These are phyloP conservation scores for Clostera curtula DNA, from an alignment of 2,888 invertebrate genomes.

Conservation along the genomic window DNA sequence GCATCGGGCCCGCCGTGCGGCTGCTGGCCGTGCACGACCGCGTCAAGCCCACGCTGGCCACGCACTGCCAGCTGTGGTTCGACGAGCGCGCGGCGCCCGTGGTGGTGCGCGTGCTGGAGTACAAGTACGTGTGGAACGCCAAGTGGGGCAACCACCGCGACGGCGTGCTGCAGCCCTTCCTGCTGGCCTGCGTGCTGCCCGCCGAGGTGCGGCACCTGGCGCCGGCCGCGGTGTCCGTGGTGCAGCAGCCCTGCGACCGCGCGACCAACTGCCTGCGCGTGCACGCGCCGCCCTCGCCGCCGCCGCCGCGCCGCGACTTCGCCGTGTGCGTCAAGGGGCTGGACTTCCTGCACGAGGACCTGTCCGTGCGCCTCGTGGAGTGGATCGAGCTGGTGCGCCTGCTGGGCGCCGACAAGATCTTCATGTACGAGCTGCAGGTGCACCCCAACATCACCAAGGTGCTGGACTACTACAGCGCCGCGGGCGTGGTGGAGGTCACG, in stretches of 20 bases:
- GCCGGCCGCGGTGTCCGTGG: constrained; percentile 89
- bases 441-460: constrained; percentile 94
- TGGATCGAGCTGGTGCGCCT: constrained; percentile 93
- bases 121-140: constrained; percentile 95
- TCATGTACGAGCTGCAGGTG: constrained; percentile 92
- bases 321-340: constrained; percentile 96
- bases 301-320: constrained; percentile 81
- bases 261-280: constrained; percentile 90
- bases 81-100: constrained; percentile 88
- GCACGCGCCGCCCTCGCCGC: constrained; percentile 79
- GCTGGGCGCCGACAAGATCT: constrained; percentile 93
- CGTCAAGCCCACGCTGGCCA: constrained; percentile 87
- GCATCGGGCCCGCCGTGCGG: constrained; percentile 88
- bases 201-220: constrained; percentile 80
- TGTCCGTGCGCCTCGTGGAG: constrained; percentile 91
- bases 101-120: constrained; percentile 87
- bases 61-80: constrained; percentile 93
- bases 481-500: constrained; percentile 83
- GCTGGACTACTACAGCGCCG: constrained; percentile 77
- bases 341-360: constrained; percentile 93
- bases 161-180: constrained; percentile 92
- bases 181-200: constrained; percentile 92
- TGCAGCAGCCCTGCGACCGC: constrained; percentile 88
- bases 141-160: constrained; percentile 97
- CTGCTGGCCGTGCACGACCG: constrained; percentile 93